phyloP scores from a whole-genome alignment of 2,888 invertebrate genomes.

The Perizoma flavofasciatum region DNA sequence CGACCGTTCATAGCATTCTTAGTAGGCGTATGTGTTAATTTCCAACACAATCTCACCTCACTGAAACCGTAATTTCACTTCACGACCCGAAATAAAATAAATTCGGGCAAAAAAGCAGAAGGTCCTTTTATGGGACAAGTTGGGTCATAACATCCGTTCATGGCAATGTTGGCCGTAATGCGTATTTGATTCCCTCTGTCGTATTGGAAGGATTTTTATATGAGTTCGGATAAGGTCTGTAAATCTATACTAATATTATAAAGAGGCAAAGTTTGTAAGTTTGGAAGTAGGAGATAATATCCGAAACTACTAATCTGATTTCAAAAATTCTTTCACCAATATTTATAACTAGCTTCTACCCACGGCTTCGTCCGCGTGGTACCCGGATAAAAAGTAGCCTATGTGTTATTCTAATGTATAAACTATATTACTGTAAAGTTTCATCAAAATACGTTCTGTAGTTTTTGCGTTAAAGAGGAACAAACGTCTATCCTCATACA shows the following conservation, averaged over 20 bases:
- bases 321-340: too few relatives aligned
- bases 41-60: conserved; percentile 19
- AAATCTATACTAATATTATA: neutral
- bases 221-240: conserved; percentile 5
- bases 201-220: conserved; percentile 9
- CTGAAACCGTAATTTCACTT: conserved; percentile 17
- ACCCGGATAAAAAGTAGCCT: too few relatives aligned
- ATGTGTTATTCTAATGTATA: too few relatives aligned
- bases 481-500: too few relatives aligned
- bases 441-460: too few relatives aligned
- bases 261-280: neutral
- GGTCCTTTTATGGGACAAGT: conserved; percentile 28
- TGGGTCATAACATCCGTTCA: conserved; percentile 30
- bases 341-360: too few relatives aligned
- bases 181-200: conserved; percentile 28
- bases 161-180: conserved; percentile 29
- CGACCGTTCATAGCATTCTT: neutral
- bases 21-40: conserved; percentile 1
- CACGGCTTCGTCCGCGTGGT: too few relatives aligned
- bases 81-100: conserved; percentile 29
- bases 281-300: too few relatives aligned
- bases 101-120: conserved; percentile 27
- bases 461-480: too few relatives aligned
- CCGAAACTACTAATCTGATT: too few relatives aligned
- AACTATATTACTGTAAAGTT: too few relatives aligned